Percentiles rank a stretch among this genome's conserved stretches.
Conservation (phyloP, 2,797 vertebrate species). For the Sebastes oblongus region DNA sequence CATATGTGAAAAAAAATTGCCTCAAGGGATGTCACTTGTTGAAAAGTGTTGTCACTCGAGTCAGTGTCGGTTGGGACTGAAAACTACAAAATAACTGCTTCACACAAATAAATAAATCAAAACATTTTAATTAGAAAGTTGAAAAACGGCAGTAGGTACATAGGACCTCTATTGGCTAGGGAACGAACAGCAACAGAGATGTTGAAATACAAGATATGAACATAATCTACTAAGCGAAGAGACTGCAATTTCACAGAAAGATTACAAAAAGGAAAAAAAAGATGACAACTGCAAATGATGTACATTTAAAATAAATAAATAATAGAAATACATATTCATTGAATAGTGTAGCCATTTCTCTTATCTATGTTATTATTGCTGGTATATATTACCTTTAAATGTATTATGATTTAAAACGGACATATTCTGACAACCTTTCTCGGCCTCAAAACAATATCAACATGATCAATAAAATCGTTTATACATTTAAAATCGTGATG, state of each 20-base stretch:
- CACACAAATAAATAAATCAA: constrained; percentile 59
- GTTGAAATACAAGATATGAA: constrained; percentile 63
- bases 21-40: too few species aligned
- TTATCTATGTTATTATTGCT: constrained; percentile 82
- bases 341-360: constrained; percentile 78
- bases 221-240: constrained; percentile 62
- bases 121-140: constrained; percentile 81
- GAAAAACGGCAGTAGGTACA: constrained; percentile 78
- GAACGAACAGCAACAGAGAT: constrained; percentile 71
- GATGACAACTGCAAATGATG: constrained; percentile 54
- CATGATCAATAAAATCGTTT: constrained; percentile 67
- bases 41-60: too few species aligned
- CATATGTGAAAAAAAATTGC: too few species aligned
- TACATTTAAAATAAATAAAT: constrained; percentile 81
- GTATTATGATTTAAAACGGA: constrained; percentile 70
- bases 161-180: constrained; percentile 69
- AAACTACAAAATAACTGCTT: background rate
- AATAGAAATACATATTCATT: constrained; percentile 77
- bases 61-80: too few species aligned
- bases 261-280: constrained; percentile 59
- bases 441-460: constrained; percentile 65
- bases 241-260: constrained; percentile 66
- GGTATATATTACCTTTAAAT: constrained; percentile 82
- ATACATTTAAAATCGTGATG: constrained; percentile 75
- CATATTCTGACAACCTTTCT: constrained; percentile 61